Evolutionary conservation across 1,140 invertebrate species (phyloP).

Genomic region (Apis florea): DNA sequence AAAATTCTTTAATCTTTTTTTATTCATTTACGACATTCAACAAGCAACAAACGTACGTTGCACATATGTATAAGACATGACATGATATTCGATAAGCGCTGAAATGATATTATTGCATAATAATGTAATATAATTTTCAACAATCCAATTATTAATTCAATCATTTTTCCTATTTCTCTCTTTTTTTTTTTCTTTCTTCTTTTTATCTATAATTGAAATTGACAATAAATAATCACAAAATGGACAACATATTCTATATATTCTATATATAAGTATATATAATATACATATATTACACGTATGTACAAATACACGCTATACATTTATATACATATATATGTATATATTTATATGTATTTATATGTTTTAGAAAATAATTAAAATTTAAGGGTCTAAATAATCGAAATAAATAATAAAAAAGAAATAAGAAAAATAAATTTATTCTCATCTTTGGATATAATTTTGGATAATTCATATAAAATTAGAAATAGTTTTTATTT

Average conservation of each 20-base stretch:
- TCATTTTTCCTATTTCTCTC: neutral
- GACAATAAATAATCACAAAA: neutral
- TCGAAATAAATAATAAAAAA: neutral
- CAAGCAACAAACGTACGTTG: neutral
- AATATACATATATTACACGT: neutral
- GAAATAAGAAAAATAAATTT: neutral
- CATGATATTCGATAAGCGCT: neutral
- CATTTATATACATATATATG: neutral
- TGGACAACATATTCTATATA: neutral
- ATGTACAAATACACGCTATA: neutral
- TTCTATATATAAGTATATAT: constrained; percentile 2
- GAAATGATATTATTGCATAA: neutral
- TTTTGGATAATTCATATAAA: neutral
- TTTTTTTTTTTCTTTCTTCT: neutral
- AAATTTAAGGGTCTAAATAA: neutral
- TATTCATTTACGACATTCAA: neutral
- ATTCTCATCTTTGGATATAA: neutral
- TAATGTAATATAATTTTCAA: neutral
- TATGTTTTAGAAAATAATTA: neutral
- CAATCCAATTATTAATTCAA: neutral
- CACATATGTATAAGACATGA: neutral
- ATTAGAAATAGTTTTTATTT: no score
- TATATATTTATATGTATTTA: neutral
- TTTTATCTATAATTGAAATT: neutral
- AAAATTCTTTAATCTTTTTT: neutral